A percentile compares a stretch with the other conserved stretches of the same genome.
These are phyloP conservation scores for Platanista minor DNA, from an alignment of 2,113 vertebrate species.

Conservation along the genomic window DNA sequence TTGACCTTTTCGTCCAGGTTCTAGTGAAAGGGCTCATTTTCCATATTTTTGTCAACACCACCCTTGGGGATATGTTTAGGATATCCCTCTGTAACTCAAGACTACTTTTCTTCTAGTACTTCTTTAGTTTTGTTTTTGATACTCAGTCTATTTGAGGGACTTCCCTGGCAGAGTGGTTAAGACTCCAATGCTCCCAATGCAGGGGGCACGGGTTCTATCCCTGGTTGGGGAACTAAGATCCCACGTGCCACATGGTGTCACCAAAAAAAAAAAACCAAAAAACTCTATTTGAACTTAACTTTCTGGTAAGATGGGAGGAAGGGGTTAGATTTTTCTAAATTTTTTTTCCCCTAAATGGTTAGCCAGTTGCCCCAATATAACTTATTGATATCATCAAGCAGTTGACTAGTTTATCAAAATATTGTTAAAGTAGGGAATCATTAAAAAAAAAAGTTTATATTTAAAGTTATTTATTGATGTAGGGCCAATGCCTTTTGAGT, in stretches of 20 bases:
- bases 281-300: not conserved
- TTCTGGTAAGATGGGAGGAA: not conserved
- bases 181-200: not conserved
- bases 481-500: not conserved
- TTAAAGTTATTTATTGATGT: not conserved
- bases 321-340: not conserved
- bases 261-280: not conserved
- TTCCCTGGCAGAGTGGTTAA: not conserved
- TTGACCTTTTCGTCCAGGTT: not conserved
- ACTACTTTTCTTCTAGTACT: not conserved
- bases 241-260: too few species aligned
- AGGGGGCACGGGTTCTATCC: not conserved
- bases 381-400: not conserved
- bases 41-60: not conserved
- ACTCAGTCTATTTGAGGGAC: not conserved
- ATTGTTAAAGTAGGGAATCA: not conserved
- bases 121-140: not conserved
- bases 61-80: not conserved
- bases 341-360: not conserved
- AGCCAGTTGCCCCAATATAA: not conserved
- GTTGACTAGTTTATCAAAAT: not conserved
- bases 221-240: not conserved
- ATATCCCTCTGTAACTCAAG: not conserved
- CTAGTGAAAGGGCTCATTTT: not conserved
- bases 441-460: not conserved